Evolutionary conservation across 2,888 invertebrate genomes (phyloP).

Genomic region (Leptarthrus brevirostris): DNA sequence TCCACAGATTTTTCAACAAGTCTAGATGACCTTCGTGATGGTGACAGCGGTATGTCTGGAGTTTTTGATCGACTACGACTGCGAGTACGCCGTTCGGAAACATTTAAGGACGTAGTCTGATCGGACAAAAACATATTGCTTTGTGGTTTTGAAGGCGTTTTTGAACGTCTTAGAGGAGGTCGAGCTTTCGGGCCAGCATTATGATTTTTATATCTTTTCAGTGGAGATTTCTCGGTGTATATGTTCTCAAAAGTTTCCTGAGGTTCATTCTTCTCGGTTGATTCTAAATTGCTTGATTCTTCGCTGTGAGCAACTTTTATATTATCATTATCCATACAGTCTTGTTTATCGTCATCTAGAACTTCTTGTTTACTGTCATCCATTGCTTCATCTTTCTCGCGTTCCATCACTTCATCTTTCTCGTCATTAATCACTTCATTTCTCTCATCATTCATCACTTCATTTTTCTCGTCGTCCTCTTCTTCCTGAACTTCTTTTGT

Average conservation of each 20-base stretch:
- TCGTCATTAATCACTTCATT: neutral
- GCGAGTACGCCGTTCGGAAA: neutral
- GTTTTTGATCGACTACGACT: slow-evolving; percentile 51
- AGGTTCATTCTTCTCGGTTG: no score
- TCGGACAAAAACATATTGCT: neutral
- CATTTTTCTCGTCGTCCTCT: neutral
- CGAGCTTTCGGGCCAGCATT: slow-evolving; percentile 42
- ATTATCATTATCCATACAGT: no score
- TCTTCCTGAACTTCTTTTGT: slow-evolving; percentile 12
- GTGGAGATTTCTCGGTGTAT: neutral
- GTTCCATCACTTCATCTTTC: neutral
- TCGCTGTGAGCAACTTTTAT: no score
- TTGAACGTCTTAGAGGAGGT: slow-evolving; percentile 20
- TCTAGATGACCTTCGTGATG: slow-evolving; percentile 44
- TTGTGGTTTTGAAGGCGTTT: neutral
- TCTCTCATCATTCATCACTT: neutral
- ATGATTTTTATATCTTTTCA: neutral
- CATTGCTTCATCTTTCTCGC: neutral
- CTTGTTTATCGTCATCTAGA: neutral
- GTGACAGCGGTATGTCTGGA: slow-evolving; percentile 49
- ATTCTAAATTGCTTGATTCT: no score
- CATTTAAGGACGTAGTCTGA: neutral
- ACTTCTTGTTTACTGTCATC: neutral
- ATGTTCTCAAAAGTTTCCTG: neutral
- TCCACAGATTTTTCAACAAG: neutral